These are phyloP conservation scores for Drosophila prolongata DNA, from an alignment of 2,888 invertebrate genomes.

Conservation along the genomic window DNA sequence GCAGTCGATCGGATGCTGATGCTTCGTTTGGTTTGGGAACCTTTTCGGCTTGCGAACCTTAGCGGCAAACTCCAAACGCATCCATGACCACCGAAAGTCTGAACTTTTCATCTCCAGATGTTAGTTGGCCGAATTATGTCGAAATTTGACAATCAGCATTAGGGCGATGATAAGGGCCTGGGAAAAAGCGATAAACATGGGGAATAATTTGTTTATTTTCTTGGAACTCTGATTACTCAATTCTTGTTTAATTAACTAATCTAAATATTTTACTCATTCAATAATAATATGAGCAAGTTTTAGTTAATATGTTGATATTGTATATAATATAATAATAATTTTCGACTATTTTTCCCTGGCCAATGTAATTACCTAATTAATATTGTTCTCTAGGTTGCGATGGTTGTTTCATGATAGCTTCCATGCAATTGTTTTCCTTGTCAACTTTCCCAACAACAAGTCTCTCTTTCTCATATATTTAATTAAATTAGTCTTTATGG, in stretches of 20 bases:
- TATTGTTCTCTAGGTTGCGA: background rate
- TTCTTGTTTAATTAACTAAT: too few relatives aligned
- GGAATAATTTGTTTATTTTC: too few relatives aligned
- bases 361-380: background rate
- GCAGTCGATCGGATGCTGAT: constrained; percentile 58
- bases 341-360: background rate
- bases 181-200: background rate
- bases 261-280: too few relatives aligned
- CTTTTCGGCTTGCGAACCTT: constrained; percentile 1
- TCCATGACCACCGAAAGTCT: constrained; percentile 38
- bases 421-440: background rate
- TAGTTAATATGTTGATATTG: too few relatives aligned
- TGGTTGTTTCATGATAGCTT: constrained; percentile 9
- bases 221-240: too few relatives aligned
- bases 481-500: constrained; percentile 12
- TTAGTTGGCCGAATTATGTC: constrained; percentile 27
- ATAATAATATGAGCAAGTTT: too few relatives aligned
- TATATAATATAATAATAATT: background rate
- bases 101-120: constrained; percentile 39
- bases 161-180: constrained; percentile 10
- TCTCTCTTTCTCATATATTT: constrained; percentile 7
- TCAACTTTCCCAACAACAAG: background rate
- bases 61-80: constrained; percentile 39
- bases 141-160: constrained; percentile 17
- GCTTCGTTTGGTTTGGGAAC: constrained; percentile 47